Evolutionary conservation across 2,113 vertebrate genomes (phyloP), one percentile per base, ranked within the genome.

Genomic region (Fulmarus glacialis): DNA sequence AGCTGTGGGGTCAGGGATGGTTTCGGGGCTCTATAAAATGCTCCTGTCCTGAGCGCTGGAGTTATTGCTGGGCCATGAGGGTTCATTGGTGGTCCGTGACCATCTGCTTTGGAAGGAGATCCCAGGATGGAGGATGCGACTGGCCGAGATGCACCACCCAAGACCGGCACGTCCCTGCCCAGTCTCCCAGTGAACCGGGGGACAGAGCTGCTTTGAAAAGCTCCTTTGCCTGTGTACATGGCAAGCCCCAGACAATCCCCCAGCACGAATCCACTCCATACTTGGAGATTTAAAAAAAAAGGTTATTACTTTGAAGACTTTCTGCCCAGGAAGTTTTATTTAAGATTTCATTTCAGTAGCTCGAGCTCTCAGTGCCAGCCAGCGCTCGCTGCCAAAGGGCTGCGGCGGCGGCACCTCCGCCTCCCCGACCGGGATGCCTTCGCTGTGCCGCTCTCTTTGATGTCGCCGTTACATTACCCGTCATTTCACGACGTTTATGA

Each of bases 161-260:
- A 9, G 26, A 7, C 22, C 11, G 47, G n/a, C 20, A 19, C 8
- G 11, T 36, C 60, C 62, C 62, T 56, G 17, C 40, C 47, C 22
- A 3, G 38, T 30, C 34, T 64, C 68, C 24, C 15, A 1, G 40
- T 1, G 21, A 58, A 4, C 21, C 78, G n/a, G 58, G 29, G 48
- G 18, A 27, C 55, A 8, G 24, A 30, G 7, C 8, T 3, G 5
- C 62, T 63, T 63, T 8, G 73, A 42, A 36, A 36, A 80, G 24
- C 29, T 30, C 23, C 13, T 42, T 15, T 55, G 13, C 27, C 40
- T 8, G 0, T 4, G 6, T 34, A 30, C 23, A 4, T 0, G 1
- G 14, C 40, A 34, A 29, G 20, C 13, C 58, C 17, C 53, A 32
- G 43, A 29, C 32, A 71, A 45, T 15, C 58, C 64, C 43, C n/a